These are phyloP conservation scores for Diachasma alloeum DNA, from an alignment of 1,140 invertebrate genomes.

Conservation along the genomic window DNA sequence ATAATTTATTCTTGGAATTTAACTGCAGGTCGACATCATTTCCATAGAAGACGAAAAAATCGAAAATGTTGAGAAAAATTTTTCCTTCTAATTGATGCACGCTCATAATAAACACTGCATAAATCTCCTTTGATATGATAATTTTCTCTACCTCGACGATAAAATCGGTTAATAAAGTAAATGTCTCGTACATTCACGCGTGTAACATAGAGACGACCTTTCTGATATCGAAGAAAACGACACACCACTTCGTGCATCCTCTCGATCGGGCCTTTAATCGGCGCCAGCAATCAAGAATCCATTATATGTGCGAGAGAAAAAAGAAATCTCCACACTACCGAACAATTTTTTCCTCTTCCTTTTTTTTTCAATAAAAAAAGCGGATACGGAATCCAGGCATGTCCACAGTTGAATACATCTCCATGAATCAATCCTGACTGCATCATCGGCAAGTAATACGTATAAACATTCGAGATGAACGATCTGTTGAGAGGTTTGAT, in stretches of 20 bases:
- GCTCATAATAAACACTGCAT: neutral
- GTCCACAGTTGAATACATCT: neutral
- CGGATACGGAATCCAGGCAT: conserved; percentile 2
- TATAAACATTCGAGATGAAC: neutral
- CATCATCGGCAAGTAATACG: conserved; percentile 11
- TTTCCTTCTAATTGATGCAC: neutral
- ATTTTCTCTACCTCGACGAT: conserved; percentile 17
- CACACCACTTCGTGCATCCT: neutral
- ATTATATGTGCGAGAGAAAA: conserved; percentile 22
- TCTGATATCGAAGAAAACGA: conserved; percentile 19
- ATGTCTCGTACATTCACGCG: conserved; percentile 8
- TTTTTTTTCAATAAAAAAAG: neutral
- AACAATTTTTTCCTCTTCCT: neutral
- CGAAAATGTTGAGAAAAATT: neutral
- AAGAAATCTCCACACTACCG: neutral
- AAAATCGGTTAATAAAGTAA: conserved; percentile 29
- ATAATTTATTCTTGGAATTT: neutral
- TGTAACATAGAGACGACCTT: conserved; percentile 22
- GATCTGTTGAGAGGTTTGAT: conserved; percentile 8
- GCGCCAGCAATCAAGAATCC: conserved; percentile 22
- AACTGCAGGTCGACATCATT: too few species aligned
- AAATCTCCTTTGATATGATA: conserved; percentile 6
- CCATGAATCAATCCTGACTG: conserved; percentile 18
- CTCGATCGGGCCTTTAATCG: conserved; percentile 20
- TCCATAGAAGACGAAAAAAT: too few species aligned